Percentiles rank a stretch among this genome's conserved stretches.
Evolutionary conservation across 2,113 vertebrate genomes (phyloP).

Genomic region (Cromileptes altivelis): DNA sequence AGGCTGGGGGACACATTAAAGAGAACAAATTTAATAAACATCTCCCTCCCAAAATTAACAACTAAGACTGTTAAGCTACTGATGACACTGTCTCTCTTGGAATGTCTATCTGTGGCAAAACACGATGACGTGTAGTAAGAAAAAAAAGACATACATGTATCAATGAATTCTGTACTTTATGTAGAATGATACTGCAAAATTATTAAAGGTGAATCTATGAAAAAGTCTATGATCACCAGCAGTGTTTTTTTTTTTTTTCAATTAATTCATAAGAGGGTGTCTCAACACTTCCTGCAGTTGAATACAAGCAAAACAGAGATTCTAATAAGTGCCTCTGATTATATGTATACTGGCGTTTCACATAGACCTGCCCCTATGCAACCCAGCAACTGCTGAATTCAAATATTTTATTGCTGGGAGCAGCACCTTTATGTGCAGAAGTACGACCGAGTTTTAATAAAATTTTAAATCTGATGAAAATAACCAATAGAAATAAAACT

Average conservation of each 20-base stretch:
- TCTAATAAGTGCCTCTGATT: neutral
- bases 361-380: neutral
- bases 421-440: neutral
- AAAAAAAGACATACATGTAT: too few species aligned
- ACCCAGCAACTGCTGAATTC: slow-evolving; percentile 9
- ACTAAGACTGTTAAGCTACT: neutral
- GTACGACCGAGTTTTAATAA: neutral
- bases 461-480: slow-evolving; percentile 13
- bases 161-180: too few species aligned
- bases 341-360: neutral
- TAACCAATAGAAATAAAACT: neutral
- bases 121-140: too few species aligned
- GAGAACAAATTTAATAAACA: neutral
- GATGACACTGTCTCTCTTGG: too few species aligned
- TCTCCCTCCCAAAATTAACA: neutral
- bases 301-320: neutral
- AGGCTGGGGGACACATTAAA: neutral
- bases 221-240: too few species aligned
- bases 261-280: neutral
- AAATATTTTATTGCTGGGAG: slow-evolving; percentile 14
- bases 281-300: neutral
- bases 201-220: too few species aligned
- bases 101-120: too few species aligned
- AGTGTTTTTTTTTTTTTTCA: too few species aligned
- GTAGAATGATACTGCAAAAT: too few species aligned